These are phyloP conservation scores for Drosophila parvula DNA, from an alignment of 1,140 invertebrate genomes.

Conservation along the genomic window DNA sequence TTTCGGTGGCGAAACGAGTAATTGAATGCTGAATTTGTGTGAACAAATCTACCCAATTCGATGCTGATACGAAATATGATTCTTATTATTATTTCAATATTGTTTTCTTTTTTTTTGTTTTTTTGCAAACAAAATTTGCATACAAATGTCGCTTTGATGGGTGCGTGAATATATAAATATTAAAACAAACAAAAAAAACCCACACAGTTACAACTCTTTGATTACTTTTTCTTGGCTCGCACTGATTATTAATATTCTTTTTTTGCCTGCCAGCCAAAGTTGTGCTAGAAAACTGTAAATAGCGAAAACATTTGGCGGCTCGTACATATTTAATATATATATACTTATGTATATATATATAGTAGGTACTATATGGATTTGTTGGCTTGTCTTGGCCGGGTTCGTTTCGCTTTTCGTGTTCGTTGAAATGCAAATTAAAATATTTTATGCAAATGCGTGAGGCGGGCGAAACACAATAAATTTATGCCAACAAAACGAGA, in stretches of 20 bases:
- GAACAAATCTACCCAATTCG: not conserved
- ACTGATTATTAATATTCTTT: conserved; percentile 33
- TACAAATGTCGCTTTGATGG: conserved; percentile 25
- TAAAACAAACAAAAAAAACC: not conserved
- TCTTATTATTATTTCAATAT: not conserved
- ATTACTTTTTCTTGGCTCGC: conserved; percentile 18
- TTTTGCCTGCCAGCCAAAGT: conserved; percentile 10
- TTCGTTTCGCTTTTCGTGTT: conserved; percentile 54
- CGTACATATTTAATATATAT: conserved; percentile 34
- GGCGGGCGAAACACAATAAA: conserved; percentile 70
- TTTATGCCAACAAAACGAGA: conserved; percentile 67
- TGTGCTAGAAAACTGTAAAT: conserved; percentile 24
- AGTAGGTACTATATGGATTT: conserved; percentile 7
- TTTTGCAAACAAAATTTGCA: conserved; percentile 17
- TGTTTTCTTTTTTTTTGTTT: not conserved
- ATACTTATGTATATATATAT: conserved; percentile 9
- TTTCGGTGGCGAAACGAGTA: not conserved
- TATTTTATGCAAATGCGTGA: conserved; percentile 78
- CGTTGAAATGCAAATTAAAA: conserved; percentile 81
- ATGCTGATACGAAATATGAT: conserved; percentile 8
- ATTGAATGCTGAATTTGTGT: conserved; percentile 19
- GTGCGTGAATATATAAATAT: not conserved
- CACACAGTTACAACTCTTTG: conserved; percentile 32
- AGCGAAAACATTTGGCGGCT: conserved; percentile 17
- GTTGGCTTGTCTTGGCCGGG: conserved; percentile 5